A percentile compares a stretch with the other conserved stretches of the same genome.
These are phyloP conservation scores for Prorops nasuta DNA, from an alignment of 1,140 invertebrate species.

Conservation along the genomic window DNA sequence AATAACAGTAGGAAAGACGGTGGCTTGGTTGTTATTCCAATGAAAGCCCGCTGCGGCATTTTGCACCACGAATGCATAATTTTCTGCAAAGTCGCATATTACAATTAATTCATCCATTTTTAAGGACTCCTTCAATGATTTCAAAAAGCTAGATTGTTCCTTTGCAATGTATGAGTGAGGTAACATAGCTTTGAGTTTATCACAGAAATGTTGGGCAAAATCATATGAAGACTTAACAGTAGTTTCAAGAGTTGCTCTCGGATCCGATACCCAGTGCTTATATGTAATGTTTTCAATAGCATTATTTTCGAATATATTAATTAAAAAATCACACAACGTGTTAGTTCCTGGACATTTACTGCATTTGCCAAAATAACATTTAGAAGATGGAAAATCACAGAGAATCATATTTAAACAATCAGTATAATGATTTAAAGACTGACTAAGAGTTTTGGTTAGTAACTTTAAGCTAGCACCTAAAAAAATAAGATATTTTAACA, in stretches of 20 bases:
- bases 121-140: not conserved
- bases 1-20: constrained; percentile 11
- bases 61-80: not conserved
- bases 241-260: not conserved
- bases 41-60: not conserved
- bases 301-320: not conserved
- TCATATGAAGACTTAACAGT: not conserved
- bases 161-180: not conserved
- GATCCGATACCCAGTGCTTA: not conserved
- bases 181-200: not conserved
- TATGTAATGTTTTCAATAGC: not conserved
- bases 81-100: constrained; percentile 2
- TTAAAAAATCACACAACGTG: not conserved
- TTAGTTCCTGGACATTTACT: not conserved
- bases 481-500: not conserved
- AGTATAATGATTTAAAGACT: not conserved
- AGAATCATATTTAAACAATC: not conserved
- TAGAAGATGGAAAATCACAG: not conserved
- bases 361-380: not conserved
- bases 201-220: not conserved
- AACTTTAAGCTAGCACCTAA: not conserved
- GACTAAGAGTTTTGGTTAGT: not conserved
- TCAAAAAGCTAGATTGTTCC: not conserved
- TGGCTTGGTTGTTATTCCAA: not conserved
- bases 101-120: not conserved